Evolutionary conservation across 2,888 invertebrate species (phyloP).

Genomic region (Sturmia bella): DNA sequence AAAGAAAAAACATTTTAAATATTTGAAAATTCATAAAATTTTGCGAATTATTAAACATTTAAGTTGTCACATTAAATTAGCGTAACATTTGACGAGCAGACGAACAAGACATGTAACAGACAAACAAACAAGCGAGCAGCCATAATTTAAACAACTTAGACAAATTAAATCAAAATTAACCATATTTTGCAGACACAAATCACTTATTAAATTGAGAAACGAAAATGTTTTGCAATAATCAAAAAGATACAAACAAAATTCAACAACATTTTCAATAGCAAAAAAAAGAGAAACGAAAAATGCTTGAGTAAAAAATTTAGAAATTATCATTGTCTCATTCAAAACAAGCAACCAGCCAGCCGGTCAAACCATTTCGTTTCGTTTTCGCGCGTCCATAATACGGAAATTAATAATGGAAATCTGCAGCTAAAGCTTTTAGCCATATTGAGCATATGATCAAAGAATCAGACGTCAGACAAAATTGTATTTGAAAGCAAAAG

Average conservation of each 20-base stretch:
- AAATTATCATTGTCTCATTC: neutral
- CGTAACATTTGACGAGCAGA: too few relatives aligned
- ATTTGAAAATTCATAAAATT: too few relatives aligned
- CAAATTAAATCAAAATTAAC: neutral
- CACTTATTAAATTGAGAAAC: neutral
- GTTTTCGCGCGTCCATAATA: constrained; percentile 25
- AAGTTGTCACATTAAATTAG: too few relatives aligned
- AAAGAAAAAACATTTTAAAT: too few relatives aligned
- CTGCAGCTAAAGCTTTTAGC: neutral
- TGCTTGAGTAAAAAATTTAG: constrained; percentile 13
- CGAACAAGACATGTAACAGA: neutral
- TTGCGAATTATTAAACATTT: too few relatives aligned
- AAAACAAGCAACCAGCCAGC: neutral
- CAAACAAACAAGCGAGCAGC: neutral
- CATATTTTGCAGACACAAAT: neutral
- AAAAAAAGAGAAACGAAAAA: constrained; percentile 12
- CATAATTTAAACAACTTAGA: neutral
- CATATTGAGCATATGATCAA: neutral
- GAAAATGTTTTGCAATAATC: neutral
- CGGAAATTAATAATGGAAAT: constrained; percentile 40
- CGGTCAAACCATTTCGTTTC: neutral
- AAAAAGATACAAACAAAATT: neutral
- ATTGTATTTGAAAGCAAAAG: constrained; percentile 46
- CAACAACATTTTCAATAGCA: constrained; percentile 22
- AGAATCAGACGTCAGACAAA: neutral